A percentile compares a stretch with the other conserved stretches of the same genome.
These are phyloP conservation scores for Cryptocheilus praepositus DNA, from an alignment of 2,888 invertebrate species.

Conservation along the genomic window DNA sequence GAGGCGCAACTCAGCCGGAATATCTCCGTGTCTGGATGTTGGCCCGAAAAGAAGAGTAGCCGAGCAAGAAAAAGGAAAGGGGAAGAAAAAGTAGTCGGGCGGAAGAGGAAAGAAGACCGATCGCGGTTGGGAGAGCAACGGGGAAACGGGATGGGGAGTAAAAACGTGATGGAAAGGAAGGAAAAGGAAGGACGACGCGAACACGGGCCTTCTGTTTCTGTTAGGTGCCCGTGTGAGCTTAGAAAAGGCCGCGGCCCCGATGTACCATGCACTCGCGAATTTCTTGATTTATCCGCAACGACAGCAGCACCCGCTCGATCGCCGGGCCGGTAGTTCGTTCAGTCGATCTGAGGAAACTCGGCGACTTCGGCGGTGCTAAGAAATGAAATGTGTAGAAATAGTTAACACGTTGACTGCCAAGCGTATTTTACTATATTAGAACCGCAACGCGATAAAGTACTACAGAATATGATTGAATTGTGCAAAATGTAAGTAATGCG, in stretches of 20 bases:
- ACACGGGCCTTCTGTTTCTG: conserved; percentile 51
- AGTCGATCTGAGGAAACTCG: too few relatives aligned
- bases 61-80: conserved; percentile 16
- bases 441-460: too few relatives aligned
- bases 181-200: conserved; percentile 6
- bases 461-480: too few relatives aligned
- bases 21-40: conserved; percentile 57
- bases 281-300: conserved; percentile 30
- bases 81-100: conserved; percentile 4
- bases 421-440: too few relatives aligned
- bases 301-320: conserved; percentile 22
- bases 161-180: conserved; percentile 17
- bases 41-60: conserved; percentile 25
- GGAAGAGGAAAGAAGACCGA: conserved; percentile 4
- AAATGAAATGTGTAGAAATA: too few relatives aligned
- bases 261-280: conserved; percentile 10
- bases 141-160: too few relatives aligned
- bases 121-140: background rate
- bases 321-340: too few relatives aligned
- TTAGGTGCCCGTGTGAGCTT: conserved; percentile 46
- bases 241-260: conserved; percentile 34
- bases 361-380: too few relatives aligned
- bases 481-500: too few relatives aligned
- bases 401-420: too few relatives aligned
- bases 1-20: conserved; percentile 70